These are phyloP conservation scores for Oegoconia quadripuncta DNA, from an alignment of 2,888 invertebrate genomes.

Conservation along the genomic window DNA sequence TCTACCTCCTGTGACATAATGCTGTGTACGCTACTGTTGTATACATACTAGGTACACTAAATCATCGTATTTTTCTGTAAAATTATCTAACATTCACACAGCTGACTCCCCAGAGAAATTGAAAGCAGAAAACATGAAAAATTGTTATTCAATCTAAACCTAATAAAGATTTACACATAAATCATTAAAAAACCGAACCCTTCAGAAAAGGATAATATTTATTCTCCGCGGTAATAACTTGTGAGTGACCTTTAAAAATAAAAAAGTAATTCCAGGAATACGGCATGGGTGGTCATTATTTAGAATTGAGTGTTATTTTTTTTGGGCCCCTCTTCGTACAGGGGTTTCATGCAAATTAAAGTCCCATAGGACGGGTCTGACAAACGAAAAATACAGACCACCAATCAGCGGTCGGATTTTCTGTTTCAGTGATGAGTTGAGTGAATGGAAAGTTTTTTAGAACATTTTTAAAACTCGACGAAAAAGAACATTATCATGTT, in stretches of 20 bases:
- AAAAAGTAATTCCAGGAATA: conserved; percentile 13
- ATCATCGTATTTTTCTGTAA: too few relatives aligned
- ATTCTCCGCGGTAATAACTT: conserved; percentile 12
- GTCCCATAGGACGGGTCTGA: background rate
- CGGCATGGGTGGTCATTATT: conserved; percentile 17
- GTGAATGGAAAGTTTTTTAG: background rate
- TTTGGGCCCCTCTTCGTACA: conserved; percentile 7
- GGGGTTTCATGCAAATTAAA: conserved; percentile 8
- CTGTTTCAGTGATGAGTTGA: background rate
- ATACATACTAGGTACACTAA: too few relatives aligned
- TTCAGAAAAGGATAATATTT: too few relatives aligned
- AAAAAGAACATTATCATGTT: too few relatives aligned
- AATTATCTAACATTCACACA: too few relatives aligned
- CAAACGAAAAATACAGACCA: background rate
- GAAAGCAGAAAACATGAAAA: too few relatives aligned
- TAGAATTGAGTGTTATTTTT: conserved; percentile 16
- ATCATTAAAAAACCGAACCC: too few relatives aligned
- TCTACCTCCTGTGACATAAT: too few relatives aligned
- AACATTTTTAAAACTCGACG: background rate
- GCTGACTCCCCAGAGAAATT: too few relatives aligned
- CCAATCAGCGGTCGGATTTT: background rate
- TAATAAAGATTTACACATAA: too few relatives aligned
- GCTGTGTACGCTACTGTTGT: too few relatives aligned
- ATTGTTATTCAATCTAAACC: too few relatives aligned
- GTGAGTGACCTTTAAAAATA: conserved; percentile 14